A percentile compares a stretch with the other conserved stretches of the same genome.
Evolutionary conservation across 2,797 vertebrate species (phyloP).

Genomic region (Gallinago solitaria): DNA sequence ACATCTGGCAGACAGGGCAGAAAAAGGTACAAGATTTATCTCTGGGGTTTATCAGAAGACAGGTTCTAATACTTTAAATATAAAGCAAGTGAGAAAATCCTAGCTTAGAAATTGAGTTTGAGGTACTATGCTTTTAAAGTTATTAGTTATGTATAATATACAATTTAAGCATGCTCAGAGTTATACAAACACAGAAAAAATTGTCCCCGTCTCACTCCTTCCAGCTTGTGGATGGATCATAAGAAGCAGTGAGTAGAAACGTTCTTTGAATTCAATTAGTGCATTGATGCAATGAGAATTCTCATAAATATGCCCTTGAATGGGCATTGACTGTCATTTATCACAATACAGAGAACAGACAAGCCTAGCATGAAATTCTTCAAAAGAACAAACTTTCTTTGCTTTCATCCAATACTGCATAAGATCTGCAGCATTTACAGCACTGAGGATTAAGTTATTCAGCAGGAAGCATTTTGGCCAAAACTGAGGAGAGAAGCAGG

Average conservation of each 20-base stretch:
- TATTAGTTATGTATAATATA: not conserved
- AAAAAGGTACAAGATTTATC: not conserved
- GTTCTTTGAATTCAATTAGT: not conserved
- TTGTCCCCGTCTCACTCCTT: not conserved
- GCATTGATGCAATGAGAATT: not conserved
- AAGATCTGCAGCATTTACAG: not conserved
- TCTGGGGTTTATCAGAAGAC: not conserved
- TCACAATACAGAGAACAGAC: not conserved
- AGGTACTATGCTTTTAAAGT: not conserved
- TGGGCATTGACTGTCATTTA: not conserved
- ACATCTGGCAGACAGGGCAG: not conserved
- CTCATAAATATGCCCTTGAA: not conserved
- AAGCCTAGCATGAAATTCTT: constrained; percentile 13
- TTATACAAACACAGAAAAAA: not conserved
- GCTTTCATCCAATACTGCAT: not conserved
- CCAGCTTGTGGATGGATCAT: not conserved
- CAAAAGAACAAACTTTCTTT: not conserved
- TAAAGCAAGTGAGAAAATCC: not conserved
- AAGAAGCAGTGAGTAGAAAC: not conserved
- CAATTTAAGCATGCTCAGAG: not conserved
- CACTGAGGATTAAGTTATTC: not conserved
- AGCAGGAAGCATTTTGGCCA: not conserved
- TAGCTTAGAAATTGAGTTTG: not conserved
- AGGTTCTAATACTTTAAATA: not conserved
- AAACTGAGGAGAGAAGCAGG: not conserved